Percentiles rank a stretch among this genome's conserved stretches.
These are phyloP conservation scores for Seriola quinqueradiata DNA, from an alignment of 2,113 vertebrate species.

Conservation along the genomic window DNA sequence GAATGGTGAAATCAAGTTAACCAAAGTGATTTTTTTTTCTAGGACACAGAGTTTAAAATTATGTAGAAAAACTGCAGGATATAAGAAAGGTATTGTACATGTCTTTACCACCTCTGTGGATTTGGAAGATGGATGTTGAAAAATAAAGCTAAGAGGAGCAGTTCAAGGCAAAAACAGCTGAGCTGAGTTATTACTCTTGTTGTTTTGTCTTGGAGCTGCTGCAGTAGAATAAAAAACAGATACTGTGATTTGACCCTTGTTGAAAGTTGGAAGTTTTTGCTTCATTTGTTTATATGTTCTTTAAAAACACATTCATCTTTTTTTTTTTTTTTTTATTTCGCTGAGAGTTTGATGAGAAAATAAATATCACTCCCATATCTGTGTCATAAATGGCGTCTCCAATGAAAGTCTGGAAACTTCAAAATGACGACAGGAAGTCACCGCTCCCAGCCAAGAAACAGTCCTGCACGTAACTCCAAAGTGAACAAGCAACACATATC, in stretches of 20 bases:
- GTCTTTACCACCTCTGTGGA: not conserved
- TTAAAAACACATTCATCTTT: not conserved
- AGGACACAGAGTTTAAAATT: constrained; percentile 5
- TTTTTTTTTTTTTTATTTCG: not conserved
- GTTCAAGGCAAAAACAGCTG: constrained; percentile 15
- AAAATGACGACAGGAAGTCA: not conserved
- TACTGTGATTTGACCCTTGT: not conserved
- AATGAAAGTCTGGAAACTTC: not conserved
- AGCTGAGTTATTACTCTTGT: not conserved
- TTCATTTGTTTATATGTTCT: not conserved
- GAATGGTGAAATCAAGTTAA: constrained; percentile 59
- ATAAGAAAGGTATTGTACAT: not conserved
- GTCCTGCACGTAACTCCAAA: not conserved
- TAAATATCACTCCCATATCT: not conserved
- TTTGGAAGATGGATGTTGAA: constrained; percentile 20
- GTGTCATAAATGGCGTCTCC: not conserved
- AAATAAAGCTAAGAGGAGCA: not conserved
- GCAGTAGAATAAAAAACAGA: not conserved
- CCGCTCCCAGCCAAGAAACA: not conserved
- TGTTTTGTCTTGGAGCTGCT: not conserved
- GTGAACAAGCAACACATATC: not conserved
- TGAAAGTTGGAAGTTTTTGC: not conserved
- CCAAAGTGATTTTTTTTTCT: constrained; percentile 17
- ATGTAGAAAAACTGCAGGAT: constrained; percentile 10
- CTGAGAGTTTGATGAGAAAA: not conserved